Evolutionary conservation across 2,113 vertebrate species (phyloP), one percentile per base, ranked within the genome.

Genomic region (Equus przewalskii): DNA sequence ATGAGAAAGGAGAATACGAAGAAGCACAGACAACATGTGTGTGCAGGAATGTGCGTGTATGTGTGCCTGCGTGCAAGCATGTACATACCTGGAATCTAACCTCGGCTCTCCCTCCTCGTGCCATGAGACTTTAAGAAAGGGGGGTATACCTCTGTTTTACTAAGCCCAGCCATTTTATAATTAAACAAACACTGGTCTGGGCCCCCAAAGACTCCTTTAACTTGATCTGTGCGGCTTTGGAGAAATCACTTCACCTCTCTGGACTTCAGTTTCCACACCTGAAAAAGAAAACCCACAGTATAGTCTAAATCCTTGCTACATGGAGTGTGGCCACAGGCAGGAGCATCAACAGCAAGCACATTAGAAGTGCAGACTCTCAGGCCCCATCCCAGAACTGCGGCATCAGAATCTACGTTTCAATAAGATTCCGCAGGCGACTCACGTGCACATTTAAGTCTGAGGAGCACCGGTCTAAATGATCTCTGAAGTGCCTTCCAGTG

Each of bases 21-120:
- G 69, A 58, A 51, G 21, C 33, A 36, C 2, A 2, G 7, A 10
- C 36, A 60, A 6, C 22, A 3, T 10, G 3, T 73, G 0, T 51
- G 12, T 10, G 44, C 12, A 33, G 7, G 0, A 15, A 13, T 41
- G 28, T 19, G 4, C 3, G 5, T 2, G 5, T 33, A 36, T 15
- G 26, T 33, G 33, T 7, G 10, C 16, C 3, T 54, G 26, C 18
- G 8, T 26, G 33, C 33, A 49, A 51, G 5, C 30, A 41, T 36
- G 26, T 13, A 21, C 54, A 22, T 26, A 14, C 19, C 16, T 75
- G 10, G n/a, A 56, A 22, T 94, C 60, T 44, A 44, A 26, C 16
- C n/a, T 78, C 2, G 1, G 6, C 13, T 89, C 41, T 78, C 64
- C 75, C 16, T 22, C 30, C 41, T 36, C 5, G 12, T 46, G 49